Percentiles rank a stretch among this genome's conserved stretches.
Conservation (phyloP, 2,888 invertebrate species). For the Linhomoeus sp. region DNA sequence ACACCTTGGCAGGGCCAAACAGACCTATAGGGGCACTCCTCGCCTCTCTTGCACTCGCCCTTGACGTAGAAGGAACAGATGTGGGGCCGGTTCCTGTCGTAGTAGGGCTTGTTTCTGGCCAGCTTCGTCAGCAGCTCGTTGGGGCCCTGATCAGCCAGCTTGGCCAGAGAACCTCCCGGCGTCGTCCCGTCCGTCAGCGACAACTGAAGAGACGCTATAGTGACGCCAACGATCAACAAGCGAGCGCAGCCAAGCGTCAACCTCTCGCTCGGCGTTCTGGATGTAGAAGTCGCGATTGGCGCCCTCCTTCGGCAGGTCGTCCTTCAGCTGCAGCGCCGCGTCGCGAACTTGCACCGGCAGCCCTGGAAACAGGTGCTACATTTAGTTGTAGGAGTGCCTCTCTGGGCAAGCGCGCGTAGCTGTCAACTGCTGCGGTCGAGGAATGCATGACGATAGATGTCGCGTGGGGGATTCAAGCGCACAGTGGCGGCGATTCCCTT, state of each 20-base stretch:
- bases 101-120: slow-evolving; percentile 78
- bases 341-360: slow-evolving; percentile 55
- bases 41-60: slow-evolving; percentile 81
- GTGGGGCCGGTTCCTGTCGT: slow-evolving; percentile 79
- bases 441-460: too few relatives aligned
- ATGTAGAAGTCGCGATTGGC: slow-evolving; percentile 86
- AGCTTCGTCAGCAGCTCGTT: slow-evolving; percentile 58
- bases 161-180: slow-evolving; percentile 35
- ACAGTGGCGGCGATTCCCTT: too few relatives aligned
- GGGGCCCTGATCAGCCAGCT: slow-evolving; percentile 43
- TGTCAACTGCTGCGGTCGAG: too few relatives aligned
- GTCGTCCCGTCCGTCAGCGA: slow-evolving; percentile 32
- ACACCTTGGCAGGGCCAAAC: too few relatives aligned
- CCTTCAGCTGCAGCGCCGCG: slow-evolving; percentile 66
- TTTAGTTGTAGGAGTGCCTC: too few relatives aligned
- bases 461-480: too few relatives aligned
- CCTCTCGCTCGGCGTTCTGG: slow-evolving; percentile 66
- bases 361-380: slow-evolving; percentile 24
- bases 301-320: slow-evolving; percentile 73
- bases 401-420: too few relatives aligned
- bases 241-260: too few relatives aligned
- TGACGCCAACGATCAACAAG: too few relatives aligned
- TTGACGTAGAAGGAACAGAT: slow-evolving; percentile 98
- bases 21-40: slow-evolving; percentile 69
- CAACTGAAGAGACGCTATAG: too few relatives aligned